Percentiles rank a stretch among this genome's conserved stretches.
These are phyloP conservation scores for Phaenicophaeus curvirostris DNA, from an alignment of 2,797 vertebrate species.

Conservation along the genomic window DNA sequence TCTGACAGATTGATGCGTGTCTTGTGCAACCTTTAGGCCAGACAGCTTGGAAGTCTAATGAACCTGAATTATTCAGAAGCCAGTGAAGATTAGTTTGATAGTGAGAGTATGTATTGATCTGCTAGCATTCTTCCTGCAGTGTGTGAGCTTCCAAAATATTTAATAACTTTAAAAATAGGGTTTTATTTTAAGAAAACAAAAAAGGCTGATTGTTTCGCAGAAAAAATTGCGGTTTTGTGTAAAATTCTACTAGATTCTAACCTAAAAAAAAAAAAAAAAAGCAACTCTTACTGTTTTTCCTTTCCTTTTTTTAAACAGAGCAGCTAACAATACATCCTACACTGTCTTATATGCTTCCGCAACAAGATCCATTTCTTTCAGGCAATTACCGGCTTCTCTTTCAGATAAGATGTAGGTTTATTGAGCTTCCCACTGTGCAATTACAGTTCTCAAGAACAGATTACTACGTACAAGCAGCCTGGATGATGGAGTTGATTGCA, in stretches of 20 bases:
- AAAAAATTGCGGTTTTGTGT: accelerated
- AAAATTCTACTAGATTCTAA: background rate
- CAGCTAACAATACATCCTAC: background rate
- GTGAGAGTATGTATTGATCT: slow-evolving; percentile 53
- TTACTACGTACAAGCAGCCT: background rate
- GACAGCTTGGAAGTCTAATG: slow-evolving; percentile 43
- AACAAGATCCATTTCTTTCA: slow-evolving; percentile 26
- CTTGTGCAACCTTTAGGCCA: slow-evolving; percentile 50
- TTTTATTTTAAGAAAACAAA: background rate
- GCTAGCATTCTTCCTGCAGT: background rate
- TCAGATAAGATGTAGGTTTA: slow-evolving; percentile 40
- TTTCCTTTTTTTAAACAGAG: no score
- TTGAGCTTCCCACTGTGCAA: slow-evolving; percentile 51
- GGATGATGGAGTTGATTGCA: background rate
- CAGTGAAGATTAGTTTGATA: slow-evolving; percentile 49
- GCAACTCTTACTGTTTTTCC: no score
- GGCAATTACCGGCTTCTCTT: slow-evolving; percentile 30
- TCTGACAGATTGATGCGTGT: slow-evolving; percentile 23
- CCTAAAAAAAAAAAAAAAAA: background rate
- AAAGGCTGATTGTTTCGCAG: background rate
- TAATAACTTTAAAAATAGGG: background rate
- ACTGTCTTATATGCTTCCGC: background rate
- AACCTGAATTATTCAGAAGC: slow-evolving; percentile 74
- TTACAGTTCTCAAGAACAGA: slow-evolving; percentile 9
- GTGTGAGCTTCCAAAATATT: slow-evolving; percentile 10